Base-by-base conservation (phyloP, 2,888 invertebrate genomes). In the Pseudococcus viburni region DNA sequence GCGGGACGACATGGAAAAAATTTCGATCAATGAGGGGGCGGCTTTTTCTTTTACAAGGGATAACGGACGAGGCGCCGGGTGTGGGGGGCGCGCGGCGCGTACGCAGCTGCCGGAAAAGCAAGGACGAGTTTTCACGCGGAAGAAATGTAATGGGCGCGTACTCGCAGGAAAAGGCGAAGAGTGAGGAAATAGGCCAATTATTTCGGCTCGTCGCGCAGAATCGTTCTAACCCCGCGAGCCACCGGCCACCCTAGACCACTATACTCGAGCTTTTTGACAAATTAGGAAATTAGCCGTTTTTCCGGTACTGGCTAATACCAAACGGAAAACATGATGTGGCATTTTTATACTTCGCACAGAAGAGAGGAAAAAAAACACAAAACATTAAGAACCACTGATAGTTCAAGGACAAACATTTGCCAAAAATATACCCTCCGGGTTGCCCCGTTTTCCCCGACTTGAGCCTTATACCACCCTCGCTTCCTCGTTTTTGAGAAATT, bases 121-220 rank as follows among this genome's bases (percentile, higher is more conserved):
- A 87, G 87, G 87, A 87, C 87, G 87, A 87, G 87, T 77, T 87
- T 87, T 87, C 87, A 87, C 87, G 87, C 87, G 87, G 87, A 87
- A 87, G 87, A 87, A 73, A 73, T 87, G 87, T 87, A 87, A 51
- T 77, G 77, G 84, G 77, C 86, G 86, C 86, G 68, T 86, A 86
- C 73, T 33, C 64, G 73, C 22, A 85, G 39, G 85, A 59, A 59
- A 59, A 39, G 22, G 59, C 55, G 85, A 59, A 59, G 85, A 59
- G 85, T 51, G 51, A 87, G 87, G 87, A 87, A 87, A 77, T 87
- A 77, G 87, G 87, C 87, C 87, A 87, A 87, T 87, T 87, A 87
- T 87, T 87, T 87, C 77, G 87, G 87, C 87, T 87, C 87, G 87
- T 77, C 87, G 87, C 87, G 87, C 87, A 87, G 87, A 87, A 87